Evolutionary conservation across 2,113 vertebrate species (phyloP), one percentile per base, ranked within the genome.

Genomic region (Trichechus manatus): DNA sequence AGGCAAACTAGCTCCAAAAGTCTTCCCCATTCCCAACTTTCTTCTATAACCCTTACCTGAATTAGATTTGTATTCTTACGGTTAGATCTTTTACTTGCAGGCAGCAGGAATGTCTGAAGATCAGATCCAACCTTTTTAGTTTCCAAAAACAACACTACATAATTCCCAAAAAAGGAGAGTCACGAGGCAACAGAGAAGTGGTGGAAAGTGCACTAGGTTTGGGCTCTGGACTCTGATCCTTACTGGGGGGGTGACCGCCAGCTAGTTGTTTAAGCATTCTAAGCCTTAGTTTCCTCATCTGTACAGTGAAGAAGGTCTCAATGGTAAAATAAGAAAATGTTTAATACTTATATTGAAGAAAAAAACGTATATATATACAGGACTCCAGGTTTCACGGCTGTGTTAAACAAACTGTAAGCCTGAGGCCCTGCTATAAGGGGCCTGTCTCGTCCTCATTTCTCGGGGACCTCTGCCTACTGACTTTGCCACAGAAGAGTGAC

Each of bases 61-160:
- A 74, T 68, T 93, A 78, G n/a, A 88, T 87, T 68, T 91, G 20
- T 80, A 84, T 87, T 77, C 64, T 92, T 66, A 87, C 7, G 42
- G 31, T 42, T 64, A 63, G 42, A 31, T 95, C 59, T 88, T 74
- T 77, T n/a, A 87, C 50, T 33, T 61, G 61, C 5, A 0, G 36
- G 56, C 47, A 82, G 47, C 6, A 70, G 27, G 8, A 91, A 87
- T 50, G 50, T 77, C 50, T 81, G 63, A 92, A 79, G 0, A 3
- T 36, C n/a, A 89, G 44, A 84, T 36, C 27, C 42, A 79, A 29
- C 36, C 5, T 42, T 81, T 90, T 74, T 19, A 22, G 17, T 27
- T 93, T 70, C 78, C 80, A 92, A 92, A 95, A 74, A 88, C n/a
- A 88, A 63, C 82, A 70, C 31, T 64, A 75, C 47, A 5, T 33